These are phyloP conservation scores for Mellivora capensis DNA, from an alignment of 2,113 vertebrate genomes.

Conservation along the genomic window DNA sequence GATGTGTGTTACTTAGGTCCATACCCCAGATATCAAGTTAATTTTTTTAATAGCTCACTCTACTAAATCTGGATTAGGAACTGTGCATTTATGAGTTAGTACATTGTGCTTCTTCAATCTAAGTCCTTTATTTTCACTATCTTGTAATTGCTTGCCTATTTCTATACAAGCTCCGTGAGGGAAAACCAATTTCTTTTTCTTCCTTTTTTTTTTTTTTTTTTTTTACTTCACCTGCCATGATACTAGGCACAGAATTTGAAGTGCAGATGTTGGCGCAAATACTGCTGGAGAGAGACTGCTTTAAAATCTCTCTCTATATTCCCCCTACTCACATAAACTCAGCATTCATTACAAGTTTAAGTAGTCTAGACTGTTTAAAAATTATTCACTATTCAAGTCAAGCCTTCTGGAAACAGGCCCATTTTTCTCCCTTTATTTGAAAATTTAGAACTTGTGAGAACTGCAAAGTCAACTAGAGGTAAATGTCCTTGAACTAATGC, in stretches of 20 bases:
- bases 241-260: background rate
- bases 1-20: background rate
- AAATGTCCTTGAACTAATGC: constrained; percentile 54
- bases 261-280: background rate
- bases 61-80: background rate
- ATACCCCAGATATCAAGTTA: background rate
- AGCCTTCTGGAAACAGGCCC: background rate
- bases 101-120: background rate
- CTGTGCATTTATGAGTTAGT: fast-evolving
- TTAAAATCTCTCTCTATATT: background rate
- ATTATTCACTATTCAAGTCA: background rate
- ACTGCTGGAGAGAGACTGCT: background rate
- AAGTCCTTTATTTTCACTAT: background rate
- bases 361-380: background rate
- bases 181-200: background rate
- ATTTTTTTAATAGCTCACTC: background rate
- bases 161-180: background rate
- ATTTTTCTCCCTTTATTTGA: background rate
- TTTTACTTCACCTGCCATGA: background rate
- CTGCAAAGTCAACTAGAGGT: constrained; percentile 37
- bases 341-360: background rate
- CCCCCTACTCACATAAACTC: too few relatives aligned
- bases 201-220: background rate
- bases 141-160: background rate
- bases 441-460: constrained; percentile 53